Base-by-base conservation (phyloP, 1,140 invertebrate genomes). In the Eulimnadia texana region DNA sequence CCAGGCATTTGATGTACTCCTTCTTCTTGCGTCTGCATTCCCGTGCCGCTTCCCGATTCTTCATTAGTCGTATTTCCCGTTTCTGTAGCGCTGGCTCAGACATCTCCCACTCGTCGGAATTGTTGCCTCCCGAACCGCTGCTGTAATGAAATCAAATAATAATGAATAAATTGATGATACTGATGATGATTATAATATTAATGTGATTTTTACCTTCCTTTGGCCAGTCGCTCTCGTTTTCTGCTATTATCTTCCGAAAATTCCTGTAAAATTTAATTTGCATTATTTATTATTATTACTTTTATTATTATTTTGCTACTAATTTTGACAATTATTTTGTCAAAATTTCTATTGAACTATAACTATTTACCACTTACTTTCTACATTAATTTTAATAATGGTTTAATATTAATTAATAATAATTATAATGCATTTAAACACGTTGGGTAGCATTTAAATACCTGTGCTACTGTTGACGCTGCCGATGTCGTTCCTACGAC, bases 11-110 rank as follows among this genome's bases (percentile, higher is more conserved):
- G 66, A 99, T 98, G 74, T 99, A 99, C 72, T 99, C 96, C 74
- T 99, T 99, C 78, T 99, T 99, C 77, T 99, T 99, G 71, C 95
- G 81, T 68, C 96, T 82, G 77, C 96, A 99, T 76, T 99, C 96
- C 64, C 94, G 82, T 10, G 96, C 96, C 61, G 96, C 96, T 78
- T 99, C 95, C 67, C 96, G 87, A 70, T 42, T 76, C 74, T 70
- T 62, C 49, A 67, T 60, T 47, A 51, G 60, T 50, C 56, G 58
- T 3, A 63, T 23, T 29, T 63, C 58, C 16, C 55, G n/a, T 27
- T 63, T 63, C 33, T 61, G 60, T 23, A 61, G 25, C 19, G 50
- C 25, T 29, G 60, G 60, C 28, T 61, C 60, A 3, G 60, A n/a
- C 22, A 59, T 29, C 11, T 61, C 60, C 49, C 53, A 63, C 60